Conservation (phyloP, 2,797 vertebrate genomes). For the Sebastes matsubarae region DNA sequence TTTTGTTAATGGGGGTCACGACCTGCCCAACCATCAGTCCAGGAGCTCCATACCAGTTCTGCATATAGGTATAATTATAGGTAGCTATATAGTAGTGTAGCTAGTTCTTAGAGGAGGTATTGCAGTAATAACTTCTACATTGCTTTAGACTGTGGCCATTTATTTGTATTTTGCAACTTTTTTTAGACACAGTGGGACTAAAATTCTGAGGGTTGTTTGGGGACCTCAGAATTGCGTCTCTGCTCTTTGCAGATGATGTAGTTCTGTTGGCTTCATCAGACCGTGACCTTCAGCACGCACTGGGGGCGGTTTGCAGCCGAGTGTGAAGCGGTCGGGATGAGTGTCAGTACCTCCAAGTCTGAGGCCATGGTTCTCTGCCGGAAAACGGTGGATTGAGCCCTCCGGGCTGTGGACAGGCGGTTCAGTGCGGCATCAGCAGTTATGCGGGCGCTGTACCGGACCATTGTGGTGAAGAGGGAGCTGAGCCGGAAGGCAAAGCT, state of each 20-base stretch:
- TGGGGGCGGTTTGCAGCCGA: too few species aligned
- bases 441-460: too few species aligned
- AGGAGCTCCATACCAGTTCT: background rate
- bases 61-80: background rate
- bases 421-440: too few species aligned
- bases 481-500: too few species aligned
- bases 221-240: too few species aligned
- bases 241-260: too few species aligned
- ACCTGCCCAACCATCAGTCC: background rate
- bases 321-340: too few species aligned
- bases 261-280: too few species aligned
- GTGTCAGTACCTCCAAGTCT: accelerated
- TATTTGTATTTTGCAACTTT: background rate
- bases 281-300: too few species aligned
- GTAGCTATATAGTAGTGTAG: background rate
- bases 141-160: background rate
- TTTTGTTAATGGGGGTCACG: background rate
- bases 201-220: background rate
- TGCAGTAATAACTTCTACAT: background rate
- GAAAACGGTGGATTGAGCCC: too few species aligned
- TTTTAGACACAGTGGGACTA: background rate
- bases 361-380: accelerated
- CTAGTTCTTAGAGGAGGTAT: background rate
- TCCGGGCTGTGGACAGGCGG: too few species aligned
- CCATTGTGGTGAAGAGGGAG: too few species aligned